Evolutionary conservation across 1,140 invertebrate species (phyloP), one percentile per base, ranked within the genome.

Genomic region (Megalopta genalis): DNA sequence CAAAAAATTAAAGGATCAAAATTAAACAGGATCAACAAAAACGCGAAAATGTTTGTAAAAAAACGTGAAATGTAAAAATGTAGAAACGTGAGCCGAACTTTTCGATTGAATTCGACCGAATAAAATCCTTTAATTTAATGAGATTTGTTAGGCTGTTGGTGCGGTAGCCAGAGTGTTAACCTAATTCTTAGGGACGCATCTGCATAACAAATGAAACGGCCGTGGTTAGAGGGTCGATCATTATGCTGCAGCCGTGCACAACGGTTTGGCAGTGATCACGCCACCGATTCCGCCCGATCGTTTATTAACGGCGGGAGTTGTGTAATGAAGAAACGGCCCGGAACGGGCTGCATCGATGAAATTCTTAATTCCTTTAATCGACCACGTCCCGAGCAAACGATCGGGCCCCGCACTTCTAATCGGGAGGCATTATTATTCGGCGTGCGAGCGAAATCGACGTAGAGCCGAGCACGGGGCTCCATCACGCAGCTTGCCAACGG

Each of bases 401-500:
- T n/a, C 54, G 54, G n/a, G 32, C 8, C 54, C 54, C 54, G 18
- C 27, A 23, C 18, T 6, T 9, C 4, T 77, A 69, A 69, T 69
- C 54, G 57, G 7, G n/a, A 23, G 14, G 75, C 68, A 63, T 79
- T 79, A 79, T 84, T 72, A 80, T 46, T 73, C 46, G 59, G 37
- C 23, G 32, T 57, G 64, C 57, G 23, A 49, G 60, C 9, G n/a
- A 60, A 71, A 84, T 84, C 57, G 71, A 80, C 70, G 59, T 62
- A 75, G 70, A 74, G 59, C 27, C 37, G 23, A 14, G 14, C 16
- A 27, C 21, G 21, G 18, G 37, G 9, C 25, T 39, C 23, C 52
- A 49, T 37, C 54, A 39, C 54, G n/a, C 72, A 64, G 70, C 83
- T 83, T 82, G 80, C 77, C 82, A 71, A 77, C 85, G 83, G 79